Evolutionary conservation across 2,797 vertebrate genomes (phyloP).

Genomic region (Pogonophryne albipinna): DNA sequence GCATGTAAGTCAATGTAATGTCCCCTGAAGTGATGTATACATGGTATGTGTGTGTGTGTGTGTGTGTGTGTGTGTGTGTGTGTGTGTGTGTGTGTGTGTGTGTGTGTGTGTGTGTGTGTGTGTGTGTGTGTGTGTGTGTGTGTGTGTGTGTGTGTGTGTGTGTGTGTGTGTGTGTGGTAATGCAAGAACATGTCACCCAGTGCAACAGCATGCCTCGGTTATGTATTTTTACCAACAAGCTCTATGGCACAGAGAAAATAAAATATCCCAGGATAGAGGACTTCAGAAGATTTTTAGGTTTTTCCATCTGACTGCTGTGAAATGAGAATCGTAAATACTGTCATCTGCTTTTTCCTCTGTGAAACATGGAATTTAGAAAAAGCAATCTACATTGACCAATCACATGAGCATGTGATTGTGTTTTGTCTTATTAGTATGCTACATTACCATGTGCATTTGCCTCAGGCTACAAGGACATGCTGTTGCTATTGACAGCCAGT

Average conservation of each 20-base stretch:
- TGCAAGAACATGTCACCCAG: too few species aligned
- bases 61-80: neutral
- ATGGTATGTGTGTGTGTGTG: neutral
- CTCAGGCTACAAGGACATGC: slow-evolving; percentile 17
- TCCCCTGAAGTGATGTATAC: too few species aligned
- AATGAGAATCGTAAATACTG: neutral
- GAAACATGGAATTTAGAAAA: neutral
- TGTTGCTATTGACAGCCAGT: slow-evolving; percentile 35
- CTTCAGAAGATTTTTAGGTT: neutral
- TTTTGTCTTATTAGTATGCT: slow-evolving; percentile 9
- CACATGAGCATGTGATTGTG: neutral
- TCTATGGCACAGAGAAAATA: neutral
- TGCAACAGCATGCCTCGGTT: neutral
- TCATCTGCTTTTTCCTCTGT: neutral
- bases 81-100: too few species aligned
- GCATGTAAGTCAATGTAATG: too few species aligned
- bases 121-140: neutral
- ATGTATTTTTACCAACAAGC: too few species aligned
- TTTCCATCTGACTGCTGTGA: neutral
- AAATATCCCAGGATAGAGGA: neutral
- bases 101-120: too few species aligned
- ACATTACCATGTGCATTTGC: slow-evolving; percentile 40
- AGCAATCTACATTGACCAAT: neutral
- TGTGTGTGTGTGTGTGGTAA: neutral
- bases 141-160: neutral